Conservation (phyloP, 2,113 vertebrate genomes). For the Hemiprocne comata region DNA sequence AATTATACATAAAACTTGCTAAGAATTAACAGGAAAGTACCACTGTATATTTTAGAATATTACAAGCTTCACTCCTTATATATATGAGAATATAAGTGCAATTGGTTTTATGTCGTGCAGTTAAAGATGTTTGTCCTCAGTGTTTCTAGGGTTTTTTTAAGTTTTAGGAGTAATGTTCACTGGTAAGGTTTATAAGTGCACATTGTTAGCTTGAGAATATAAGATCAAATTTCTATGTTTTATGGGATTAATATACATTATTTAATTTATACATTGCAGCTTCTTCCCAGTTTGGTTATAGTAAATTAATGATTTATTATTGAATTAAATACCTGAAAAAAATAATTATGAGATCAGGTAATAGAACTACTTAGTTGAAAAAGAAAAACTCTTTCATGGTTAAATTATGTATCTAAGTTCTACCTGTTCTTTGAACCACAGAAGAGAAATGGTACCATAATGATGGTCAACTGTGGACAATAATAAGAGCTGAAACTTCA, state of each 20-base stretch:
- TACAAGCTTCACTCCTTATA: background rate
- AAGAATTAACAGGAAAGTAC: background rate
- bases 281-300: background rate
- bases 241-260: background rate
- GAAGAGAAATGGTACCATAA: background rate
- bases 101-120: background rate
- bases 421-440: background rate
- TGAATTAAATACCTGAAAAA: background rate
- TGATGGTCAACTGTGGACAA: rapidly evolving
- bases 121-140: background rate
- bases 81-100: background rate
- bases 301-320: background rate
- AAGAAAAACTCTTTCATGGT: background rate
- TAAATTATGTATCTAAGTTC: background rate
- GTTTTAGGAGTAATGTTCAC: background rate
- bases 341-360: background rate
- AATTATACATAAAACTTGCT: background rate
- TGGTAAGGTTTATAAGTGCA: background rate
- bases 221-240: background rate
- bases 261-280: background rate
- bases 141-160: background rate
- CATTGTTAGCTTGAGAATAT: background rate
- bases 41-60: background rate
- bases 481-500: background rate
- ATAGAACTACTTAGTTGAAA: background rate